Percentiles rank a stretch among this genome's conserved stretches.
Evolutionary conservation across 1,140 invertebrate genomes (phyloP).

Genomic region (Zeugodacus cucurbitae): DNA sequence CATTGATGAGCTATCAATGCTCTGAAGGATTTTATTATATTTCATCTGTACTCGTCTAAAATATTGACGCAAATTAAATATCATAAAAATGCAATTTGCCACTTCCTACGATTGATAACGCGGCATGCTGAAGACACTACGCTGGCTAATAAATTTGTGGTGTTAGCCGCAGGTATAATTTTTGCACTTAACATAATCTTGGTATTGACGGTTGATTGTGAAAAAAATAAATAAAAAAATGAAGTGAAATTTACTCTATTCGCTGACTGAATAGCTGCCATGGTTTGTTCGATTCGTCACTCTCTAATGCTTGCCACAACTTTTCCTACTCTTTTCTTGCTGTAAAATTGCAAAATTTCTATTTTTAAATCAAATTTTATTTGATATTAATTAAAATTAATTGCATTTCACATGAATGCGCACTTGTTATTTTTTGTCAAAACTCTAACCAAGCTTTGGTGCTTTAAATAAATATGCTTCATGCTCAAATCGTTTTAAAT

Average conservation of each 20-base stretch:
- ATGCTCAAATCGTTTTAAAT: conserved; percentile 36
- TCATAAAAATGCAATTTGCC: conserved; percentile 37
- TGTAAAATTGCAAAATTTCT: neutral
- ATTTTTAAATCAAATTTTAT: neutral
- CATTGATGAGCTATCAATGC: neutral
- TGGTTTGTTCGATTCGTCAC: neutral
- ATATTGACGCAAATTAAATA: conserved; percentile 15
- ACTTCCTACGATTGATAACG: conserved; percentile 17
- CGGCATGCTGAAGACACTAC: neutral
- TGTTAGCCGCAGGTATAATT: neutral
- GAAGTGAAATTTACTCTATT: too few species aligned
- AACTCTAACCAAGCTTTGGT: conserved; percentile 2
- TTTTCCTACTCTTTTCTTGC: neutral
- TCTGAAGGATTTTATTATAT: neutral
- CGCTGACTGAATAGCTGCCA: too few species aligned
- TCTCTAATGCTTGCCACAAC: too few species aligned
- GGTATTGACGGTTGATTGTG: neutral
- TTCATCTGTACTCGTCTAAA: neutral
- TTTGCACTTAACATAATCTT: neutral
- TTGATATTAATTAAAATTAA: conserved; percentile 11
- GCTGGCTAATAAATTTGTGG: neutral
- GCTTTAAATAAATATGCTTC: neutral
- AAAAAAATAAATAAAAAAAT: too few species aligned
- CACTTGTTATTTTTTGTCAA: conserved; percentile 18
- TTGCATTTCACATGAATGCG: neutral